phyloP scores from a whole-genome alignment of 2,888 invertebrate species.

The Luperina testacea region DNA sequence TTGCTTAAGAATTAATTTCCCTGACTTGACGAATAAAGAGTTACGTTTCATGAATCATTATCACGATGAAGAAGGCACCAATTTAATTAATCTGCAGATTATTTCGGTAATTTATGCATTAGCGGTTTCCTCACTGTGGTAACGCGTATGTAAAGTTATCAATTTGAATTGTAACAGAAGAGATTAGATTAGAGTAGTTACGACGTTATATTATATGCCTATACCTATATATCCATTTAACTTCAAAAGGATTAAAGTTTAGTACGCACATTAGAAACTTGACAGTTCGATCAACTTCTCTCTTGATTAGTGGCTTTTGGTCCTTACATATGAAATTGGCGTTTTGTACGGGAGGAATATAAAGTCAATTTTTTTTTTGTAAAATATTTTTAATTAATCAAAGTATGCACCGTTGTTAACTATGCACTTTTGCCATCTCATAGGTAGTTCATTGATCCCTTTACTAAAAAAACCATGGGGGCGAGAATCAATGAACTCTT shows the following conservation, averaged over 20 bases:
- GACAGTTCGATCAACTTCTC: constrained; percentile 21
- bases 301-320: constrained; percentile 26
- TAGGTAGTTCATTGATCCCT: too few relatives aligned
- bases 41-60: constrained; percentile 1
- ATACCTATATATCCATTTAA: not conserved
- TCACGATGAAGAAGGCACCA: constrained; percentile 12
- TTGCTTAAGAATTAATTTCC: not conserved
- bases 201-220: not conserved
- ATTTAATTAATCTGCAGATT: constrained; percentile 35
- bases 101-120: constrained; percentile 21
- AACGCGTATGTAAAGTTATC: constrained; percentile 33
- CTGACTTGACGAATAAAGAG: not conserved
- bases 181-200: constrained; percentile 15
- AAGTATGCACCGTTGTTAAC: too few relatives aligned
- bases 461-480: too few relatives aligned
- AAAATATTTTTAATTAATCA: too few relatives aligned
- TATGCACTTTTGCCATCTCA: too few relatives aligned
- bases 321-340: too few relatives aligned
- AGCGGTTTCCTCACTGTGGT: constrained; percentile 10
- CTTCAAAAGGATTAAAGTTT: constrained; percentile 21
- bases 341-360: too few relatives aligned
- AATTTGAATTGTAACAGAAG: constrained; percentile 31
- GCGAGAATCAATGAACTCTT: too few relatives aligned
- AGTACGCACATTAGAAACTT: not conserved
- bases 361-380: too few relatives aligned